Evolutionary conservation across 1,140 invertebrate genomes (phyloP).

Genomic region (Nilaparvata lugens): DNA sequence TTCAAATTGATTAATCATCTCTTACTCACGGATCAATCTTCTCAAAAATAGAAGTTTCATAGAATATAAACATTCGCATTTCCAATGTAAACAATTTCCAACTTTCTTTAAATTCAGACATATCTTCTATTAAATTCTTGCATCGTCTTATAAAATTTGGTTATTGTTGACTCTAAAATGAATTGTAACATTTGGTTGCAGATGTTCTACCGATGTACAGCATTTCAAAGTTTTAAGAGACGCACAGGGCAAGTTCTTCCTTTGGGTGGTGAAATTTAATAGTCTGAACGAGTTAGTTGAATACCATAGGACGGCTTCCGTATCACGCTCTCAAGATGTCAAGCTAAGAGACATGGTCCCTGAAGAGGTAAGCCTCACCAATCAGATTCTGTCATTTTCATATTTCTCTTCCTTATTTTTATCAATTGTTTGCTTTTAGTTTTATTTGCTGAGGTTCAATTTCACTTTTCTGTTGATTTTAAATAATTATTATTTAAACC

Average conservation of each 20-base stretch:
- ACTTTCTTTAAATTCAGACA: too few relatives aligned
- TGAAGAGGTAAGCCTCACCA: constrained; percentile 61
- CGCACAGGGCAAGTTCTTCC: constrained; percentile 95
- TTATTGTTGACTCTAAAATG: too few relatives aligned
- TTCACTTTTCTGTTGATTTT: too few relatives aligned
- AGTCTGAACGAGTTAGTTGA: constrained; percentile 98
- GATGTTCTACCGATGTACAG: constrained; percentile 94
- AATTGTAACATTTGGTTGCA: constrained; percentile 34
- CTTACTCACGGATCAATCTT: too few relatives aligned
- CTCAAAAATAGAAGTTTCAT: too few relatives aligned
- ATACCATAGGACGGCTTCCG: constrained; percentile 93
- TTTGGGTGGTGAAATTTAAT: constrained; percentile 99
- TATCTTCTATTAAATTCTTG: too few relatives aligned
- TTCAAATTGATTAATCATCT: too few relatives aligned
- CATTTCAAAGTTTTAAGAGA: constrained; percentile 98
- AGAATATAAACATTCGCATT: too few relatives aligned
- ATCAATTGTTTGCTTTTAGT: background rate
- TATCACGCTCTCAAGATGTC: constrained; percentile 93
- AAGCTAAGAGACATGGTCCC: constrained; percentile 93
- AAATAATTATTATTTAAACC: background rate
- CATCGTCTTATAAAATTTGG: too few relatives aligned
- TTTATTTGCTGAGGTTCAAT: too few relatives aligned
- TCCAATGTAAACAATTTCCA: too few relatives aligned
- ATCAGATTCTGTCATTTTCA: background rate
- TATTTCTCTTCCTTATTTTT: constrained; percentile 11